A percentile compares a stretch with the other conserved stretches of the same genome.
Evolutionary conservation across 2,113 vertebrate species (phyloP).

Genomic region (Oxyura jamaicensis): DNA sequence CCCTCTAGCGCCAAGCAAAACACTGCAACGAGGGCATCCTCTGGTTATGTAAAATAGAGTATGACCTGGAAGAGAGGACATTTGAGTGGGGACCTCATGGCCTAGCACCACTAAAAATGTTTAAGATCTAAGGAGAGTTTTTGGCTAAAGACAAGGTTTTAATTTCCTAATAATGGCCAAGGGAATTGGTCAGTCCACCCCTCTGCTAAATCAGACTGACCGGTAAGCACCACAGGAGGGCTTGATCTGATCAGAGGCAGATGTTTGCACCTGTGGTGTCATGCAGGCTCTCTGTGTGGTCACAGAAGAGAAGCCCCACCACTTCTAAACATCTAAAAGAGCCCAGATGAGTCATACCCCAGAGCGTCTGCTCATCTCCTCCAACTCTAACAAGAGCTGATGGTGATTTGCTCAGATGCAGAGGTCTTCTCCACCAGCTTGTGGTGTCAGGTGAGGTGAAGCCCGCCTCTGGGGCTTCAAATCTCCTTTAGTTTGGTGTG

Average conservation of each 20-base stretch:
- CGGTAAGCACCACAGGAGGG: fast-evolving
- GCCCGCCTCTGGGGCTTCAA: background rate
- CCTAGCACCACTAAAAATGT: background rate
- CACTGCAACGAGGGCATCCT: background rate
- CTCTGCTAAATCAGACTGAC: background rate
- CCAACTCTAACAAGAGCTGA: background rate
- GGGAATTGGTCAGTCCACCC: background rate
- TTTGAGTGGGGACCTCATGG: background rate
- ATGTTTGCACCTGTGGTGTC: background rate
- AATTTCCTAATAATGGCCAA: background rate
- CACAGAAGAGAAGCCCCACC: background rate
- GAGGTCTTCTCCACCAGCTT: background rate
- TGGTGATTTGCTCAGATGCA: fast-evolving
- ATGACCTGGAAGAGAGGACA: background rate
- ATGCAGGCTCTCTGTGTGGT: fast-evolving
- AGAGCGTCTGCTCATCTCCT: background rate
- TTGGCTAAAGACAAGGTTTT: background rate
- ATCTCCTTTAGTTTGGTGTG: background rate
- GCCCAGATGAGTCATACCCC: too few species aligned
- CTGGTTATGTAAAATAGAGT: background rate
- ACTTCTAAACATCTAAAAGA: fast-evolving
- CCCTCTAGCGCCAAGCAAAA: background rate
- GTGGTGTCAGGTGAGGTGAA: background rate
- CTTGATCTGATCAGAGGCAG: background rate
- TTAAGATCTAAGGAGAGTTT: background rate